Evolutionary conservation across 1,140 invertebrate species (phyloP), one percentile per base, ranked within the genome.

Genomic region (Bacillus rossius): DNA sequence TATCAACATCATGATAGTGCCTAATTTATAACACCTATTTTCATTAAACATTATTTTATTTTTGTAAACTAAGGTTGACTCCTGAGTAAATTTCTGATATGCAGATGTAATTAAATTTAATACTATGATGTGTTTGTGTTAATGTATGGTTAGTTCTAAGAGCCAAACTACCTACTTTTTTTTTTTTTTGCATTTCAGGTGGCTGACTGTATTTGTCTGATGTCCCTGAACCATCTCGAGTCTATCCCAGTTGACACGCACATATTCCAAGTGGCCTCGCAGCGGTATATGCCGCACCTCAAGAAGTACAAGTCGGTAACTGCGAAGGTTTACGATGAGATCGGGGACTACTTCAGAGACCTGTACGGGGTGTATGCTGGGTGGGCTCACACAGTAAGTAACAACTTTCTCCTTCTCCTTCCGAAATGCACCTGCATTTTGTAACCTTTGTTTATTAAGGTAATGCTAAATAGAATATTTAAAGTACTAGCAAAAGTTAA

Each of bases 151-250:
- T n/a, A n/a, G n/a, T n/a, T n/a, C n/a, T n/a, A n/a, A n/a, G n/a
- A n/a, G n/a, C n/a, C n/a, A n/a, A n/a, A n/a, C n/a, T n/a, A n/a
- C n/a, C n/a, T n/a, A n/a, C n/a, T n/a, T n/a, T n/a, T n/a, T n/a
- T n/a, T n/a, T n/a, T n/a, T n/a, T n/a, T n/a, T n/a, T n/a, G n/a
- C n/a, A 16, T 73, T 74, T 40, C 65, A 92, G 89, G 91, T 98
- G 19, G 94, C 96, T n/a, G 96, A 99, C 74, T 99, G 96, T 73
- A 91, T 99, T 65, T 96, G 93, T 74, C 79, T 99, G 3, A 99
- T 99, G 96, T 95, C 94, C 1, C 73, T 99, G 59, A 88, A 89
- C 48, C 91, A 98, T 71, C 70, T 93, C 43, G 82, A 88, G 69
- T 86, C 94, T 0, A 84, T 99, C 55, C 96, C 96, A 13, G 89